Percentiles rank a stretch among this genome's conserved stretches.
Conservation (phyloP, 37 sponge, comb jelly and placozoan species). For the Diacarnus erythraeanus region DNA sequence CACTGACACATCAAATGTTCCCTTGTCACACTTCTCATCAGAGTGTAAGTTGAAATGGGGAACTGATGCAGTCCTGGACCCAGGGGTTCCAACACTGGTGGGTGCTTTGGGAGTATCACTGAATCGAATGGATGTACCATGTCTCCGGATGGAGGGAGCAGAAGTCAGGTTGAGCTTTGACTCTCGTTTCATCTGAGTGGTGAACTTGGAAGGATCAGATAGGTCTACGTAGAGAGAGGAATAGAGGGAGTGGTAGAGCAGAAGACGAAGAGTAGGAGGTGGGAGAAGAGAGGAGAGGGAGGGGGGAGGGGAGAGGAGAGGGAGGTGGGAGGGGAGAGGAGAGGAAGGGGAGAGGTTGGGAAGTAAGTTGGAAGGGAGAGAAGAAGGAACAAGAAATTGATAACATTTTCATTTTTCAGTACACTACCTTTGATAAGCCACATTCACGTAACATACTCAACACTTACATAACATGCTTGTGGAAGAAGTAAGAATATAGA, state of each 20-base stretch:
- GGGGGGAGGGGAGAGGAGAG: too few relatives aligned
- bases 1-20: constrained; percentile 5
- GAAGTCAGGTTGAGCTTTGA: not conserved
- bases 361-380: too few relatives aligned
- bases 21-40: not conserved
- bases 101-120: not conserved
- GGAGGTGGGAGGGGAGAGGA: too few relatives aligned
- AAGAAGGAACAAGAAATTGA: too few relatives aligned
- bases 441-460: too few relatives aligned
- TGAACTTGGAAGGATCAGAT: constrained; percentile 16
- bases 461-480: constrained; percentile 60
- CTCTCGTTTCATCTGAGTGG: constrained; percentile 12
- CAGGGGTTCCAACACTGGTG: not conserved
- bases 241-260: too few relatives aligned
- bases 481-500: constrained; percentile 23
- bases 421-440: too few relatives aligned
- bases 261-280: too few relatives aligned
- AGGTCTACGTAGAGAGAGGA: not conserved
- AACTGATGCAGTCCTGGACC: not conserved
- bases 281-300: too few relatives aligned
- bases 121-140: constrained; percentile 15
- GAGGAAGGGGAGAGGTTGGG: too few relatives aligned
- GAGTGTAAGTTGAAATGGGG: not conserved
- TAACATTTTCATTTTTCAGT: too few relatives aligned
- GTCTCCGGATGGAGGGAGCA: constrained; percentile 2